phyloP scores from a whole-genome alignment of 2,797 vertebrate genomes.

The Sebastes minor region DNA sequence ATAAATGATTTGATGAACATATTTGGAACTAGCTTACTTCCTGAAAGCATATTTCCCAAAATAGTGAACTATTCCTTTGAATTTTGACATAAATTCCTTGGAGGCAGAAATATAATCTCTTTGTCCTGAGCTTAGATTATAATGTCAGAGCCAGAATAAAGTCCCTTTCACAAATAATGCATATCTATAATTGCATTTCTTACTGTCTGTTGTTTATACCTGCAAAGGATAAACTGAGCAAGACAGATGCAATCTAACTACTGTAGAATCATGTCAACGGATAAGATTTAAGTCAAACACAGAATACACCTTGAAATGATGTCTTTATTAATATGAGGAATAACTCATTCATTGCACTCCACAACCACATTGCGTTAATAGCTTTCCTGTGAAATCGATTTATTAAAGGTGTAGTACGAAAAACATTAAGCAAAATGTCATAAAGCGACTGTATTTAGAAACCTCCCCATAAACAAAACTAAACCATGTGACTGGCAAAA shows the following conservation, averaged over 20 bases:
- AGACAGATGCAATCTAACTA: background rate
- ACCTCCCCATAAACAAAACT: slow-evolving; percentile 70
- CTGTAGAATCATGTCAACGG: background rate
- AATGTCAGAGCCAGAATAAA: background rate
- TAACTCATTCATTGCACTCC: slow-evolving; percentile 74
- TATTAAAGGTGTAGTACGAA: slow-evolving; percentile 81
- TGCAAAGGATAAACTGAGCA: background rate
- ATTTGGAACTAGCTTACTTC: background rate
- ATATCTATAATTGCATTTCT: background rate
- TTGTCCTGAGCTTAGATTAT: background rate
- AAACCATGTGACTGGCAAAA: slow-evolving; percentile 75
- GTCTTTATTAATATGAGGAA: slow-evolving; percentile 76
- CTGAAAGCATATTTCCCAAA: background rate
- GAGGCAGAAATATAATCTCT: background rate
- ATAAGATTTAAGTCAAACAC: slow-evolving; percentile 19
- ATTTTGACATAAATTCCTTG: background rate
- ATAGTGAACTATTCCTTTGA: background rate
- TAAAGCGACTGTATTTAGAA: slow-evolving; percentile 74
- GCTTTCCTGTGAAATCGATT: slow-evolving; percentile 70
- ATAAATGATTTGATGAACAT: background rate
- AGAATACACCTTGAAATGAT: slow-evolving; percentile 57
- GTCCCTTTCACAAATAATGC: background rate
- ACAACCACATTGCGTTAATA: slow-evolving; percentile 75
- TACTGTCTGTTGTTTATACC: background rate
- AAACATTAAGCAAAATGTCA: slow-evolving; percentile 74